Percentiles rank a stretch among this genome's conserved stretches.
Evolutionary conservation across 2,888 invertebrate genomes (phyloP).

Genomic region (Caenorhabditis parvicauda): DNA sequence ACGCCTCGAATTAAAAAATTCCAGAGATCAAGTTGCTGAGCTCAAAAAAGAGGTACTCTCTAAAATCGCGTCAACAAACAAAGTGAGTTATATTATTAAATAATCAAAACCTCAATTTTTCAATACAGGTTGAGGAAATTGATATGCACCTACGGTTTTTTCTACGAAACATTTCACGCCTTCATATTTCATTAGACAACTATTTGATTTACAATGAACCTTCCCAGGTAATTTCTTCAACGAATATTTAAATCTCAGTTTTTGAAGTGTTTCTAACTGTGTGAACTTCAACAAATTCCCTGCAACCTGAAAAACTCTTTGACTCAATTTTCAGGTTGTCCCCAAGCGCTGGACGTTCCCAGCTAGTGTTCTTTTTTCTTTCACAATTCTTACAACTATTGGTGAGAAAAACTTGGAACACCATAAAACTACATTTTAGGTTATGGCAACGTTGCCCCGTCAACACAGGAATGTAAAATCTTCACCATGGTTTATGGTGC

Average conservation of each 20-base stretch:
- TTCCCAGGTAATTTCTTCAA: constrained; percentile 8
- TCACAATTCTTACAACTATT: constrained; percentile 60
- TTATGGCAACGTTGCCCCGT: constrained; percentile 58
- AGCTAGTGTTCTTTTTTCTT: constrained; percentile 55
- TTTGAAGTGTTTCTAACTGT: no score
- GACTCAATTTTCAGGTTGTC: constrained; percentile 38
- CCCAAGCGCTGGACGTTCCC: constrained; percentile 56
- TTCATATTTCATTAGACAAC: constrained; percentile 53
- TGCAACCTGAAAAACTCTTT: no score
- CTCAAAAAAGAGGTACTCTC: constrained; percentile 40
- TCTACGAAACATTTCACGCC: constrained; percentile 45
- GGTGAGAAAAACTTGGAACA: constrained; percentile 19
- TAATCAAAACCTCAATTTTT: background rate
- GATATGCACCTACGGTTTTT: constrained; percentile 43
- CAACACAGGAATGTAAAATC: constrained; percentile 50
- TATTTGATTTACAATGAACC: constrained; percentile 50
- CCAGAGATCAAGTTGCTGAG: constrained; percentile 24
- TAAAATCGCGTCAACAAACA: constrained; percentile 31
- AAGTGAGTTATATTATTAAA: constrained; percentile 24
- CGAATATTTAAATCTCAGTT: background rate
- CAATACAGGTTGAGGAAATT: constrained; percentile 40
- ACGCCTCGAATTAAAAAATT: constrained; percentile 3
- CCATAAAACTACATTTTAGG: constrained; percentile 23
- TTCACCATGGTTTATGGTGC: constrained; percentile 60
- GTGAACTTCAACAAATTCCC: no score